Conservation (phyloP, 2,113 vertebrate species). For the Catagonus wagneri region DNA sequence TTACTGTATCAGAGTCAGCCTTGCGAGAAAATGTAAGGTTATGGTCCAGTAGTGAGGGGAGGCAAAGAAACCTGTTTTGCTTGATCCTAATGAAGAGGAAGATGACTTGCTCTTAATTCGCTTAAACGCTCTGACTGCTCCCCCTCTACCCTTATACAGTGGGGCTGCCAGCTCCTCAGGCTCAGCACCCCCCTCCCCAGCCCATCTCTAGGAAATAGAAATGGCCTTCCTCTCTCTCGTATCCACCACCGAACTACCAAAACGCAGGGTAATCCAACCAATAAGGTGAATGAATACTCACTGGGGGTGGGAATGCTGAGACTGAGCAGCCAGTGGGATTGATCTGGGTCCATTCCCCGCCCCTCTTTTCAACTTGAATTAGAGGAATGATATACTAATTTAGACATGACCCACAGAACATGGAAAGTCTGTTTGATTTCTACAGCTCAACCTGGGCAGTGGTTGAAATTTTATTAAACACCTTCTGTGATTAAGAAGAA, state of each 20-base stretch:
- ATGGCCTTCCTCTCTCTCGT: neutral
- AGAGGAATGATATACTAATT: neutral
- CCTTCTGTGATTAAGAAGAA: neutral
- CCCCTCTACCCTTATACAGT: neutral
- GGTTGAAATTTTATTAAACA: neutral
- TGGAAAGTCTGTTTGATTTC: neutral
- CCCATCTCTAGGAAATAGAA: neutral
- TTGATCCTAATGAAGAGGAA: neutral
- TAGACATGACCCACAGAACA: neutral
- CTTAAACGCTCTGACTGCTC: neutral
- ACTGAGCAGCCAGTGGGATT: neutral
- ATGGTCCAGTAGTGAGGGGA: neutral
- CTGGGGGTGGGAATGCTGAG: neutral
- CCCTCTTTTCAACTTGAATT: neutral
- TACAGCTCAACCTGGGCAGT: neutral
- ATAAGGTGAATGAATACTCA: neutral
- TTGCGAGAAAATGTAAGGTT: neutral
- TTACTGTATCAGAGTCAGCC: neutral
- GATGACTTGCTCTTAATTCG: neutral
- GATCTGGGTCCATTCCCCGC: neutral
- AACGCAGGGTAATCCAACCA: neutral
- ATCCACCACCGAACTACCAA: neutral
- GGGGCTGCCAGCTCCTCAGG: neutral
- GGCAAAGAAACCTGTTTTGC: neutral
- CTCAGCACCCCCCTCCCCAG: neutral